Evolutionary conservation across 1,140 invertebrate species (phyloP).

Genomic region (Drosophila kepulauana): DNA sequence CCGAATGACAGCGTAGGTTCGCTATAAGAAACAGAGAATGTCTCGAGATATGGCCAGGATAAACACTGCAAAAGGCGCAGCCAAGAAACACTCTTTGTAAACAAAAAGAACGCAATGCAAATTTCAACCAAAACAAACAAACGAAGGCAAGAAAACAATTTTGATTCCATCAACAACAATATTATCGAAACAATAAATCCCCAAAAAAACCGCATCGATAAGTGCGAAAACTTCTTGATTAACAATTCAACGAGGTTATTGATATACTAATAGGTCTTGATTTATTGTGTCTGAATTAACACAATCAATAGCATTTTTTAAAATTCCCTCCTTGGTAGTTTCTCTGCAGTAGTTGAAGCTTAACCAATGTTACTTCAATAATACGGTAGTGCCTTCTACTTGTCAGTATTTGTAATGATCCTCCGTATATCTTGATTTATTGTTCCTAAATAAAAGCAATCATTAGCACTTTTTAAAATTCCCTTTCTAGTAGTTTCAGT

Average conservation of each 20-base stretch:
- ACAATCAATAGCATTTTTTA: no score
- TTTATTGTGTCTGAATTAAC: no score
- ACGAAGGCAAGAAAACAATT: slow-evolving; percentile 31
- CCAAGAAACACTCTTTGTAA: slow-evolving; percentile 71
- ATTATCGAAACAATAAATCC: slow-evolving; percentile 38
- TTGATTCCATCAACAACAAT: slow-evolving; percentile 51
- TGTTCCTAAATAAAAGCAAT: no score
- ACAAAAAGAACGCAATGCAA: slow-evolving; percentile 41
- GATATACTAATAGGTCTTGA: background rate
- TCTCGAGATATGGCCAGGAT: slow-evolving; percentile 30
- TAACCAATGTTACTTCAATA: no score
- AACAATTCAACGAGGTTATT: slow-evolving; percentile 3
- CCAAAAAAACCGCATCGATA: slow-evolving; percentile 6
- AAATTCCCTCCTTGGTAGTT: no score
- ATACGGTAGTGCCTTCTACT: no score
- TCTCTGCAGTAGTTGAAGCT: no score
- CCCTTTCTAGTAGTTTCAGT: no score
- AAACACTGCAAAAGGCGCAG: slow-evolving; percentile 53
- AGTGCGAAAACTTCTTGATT: background rate
- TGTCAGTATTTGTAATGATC: no score
- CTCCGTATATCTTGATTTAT: no score
- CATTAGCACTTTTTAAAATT: no score
- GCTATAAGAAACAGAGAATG: slow-evolving; percentile 63
- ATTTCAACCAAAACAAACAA: slow-evolving; percentile 28
- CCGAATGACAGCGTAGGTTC: slow-evolving; percentile 62